Evolutionary conservation across 2,113 vertebrate genomes (phyloP).

Genomic region (Lophotis ruficrista): DNA sequence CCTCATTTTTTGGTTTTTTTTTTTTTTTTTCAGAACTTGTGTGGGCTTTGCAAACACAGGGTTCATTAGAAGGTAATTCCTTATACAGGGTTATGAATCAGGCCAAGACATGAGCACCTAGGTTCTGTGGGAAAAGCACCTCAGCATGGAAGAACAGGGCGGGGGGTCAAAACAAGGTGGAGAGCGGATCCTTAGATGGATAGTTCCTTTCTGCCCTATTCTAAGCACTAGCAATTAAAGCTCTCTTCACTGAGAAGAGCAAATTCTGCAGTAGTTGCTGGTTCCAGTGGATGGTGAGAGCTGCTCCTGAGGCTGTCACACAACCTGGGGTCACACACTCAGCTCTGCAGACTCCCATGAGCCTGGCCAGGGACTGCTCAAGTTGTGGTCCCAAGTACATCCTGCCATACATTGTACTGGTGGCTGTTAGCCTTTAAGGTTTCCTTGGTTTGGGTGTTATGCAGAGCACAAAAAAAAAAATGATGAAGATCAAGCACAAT

Average conservation of each 20-base stretch:
- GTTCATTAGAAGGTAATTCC: neutral
- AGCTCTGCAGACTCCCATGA: neutral
- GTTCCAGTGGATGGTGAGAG: neutral
- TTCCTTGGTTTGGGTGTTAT: neutral
- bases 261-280: neutral
- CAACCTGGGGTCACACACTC: neutral
- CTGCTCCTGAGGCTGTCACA: neutral
- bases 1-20: neutral
- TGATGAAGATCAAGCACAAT: neutral
- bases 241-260: neutral
- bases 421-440: neutral
- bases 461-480: neutral
- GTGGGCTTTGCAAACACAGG: neutral
- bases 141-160: neutral
- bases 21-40: neutral
- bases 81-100: neutral
- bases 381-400: neutral
- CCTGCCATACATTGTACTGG: neutral
- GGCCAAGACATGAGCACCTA: neutral
- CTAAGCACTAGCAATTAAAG: neutral
- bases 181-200: neutral
- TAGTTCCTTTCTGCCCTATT: neutral
- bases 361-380: neutral
- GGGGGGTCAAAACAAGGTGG: neutral
- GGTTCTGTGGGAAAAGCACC: neutral